Evolutionary conservation across 2,797 vertebrate species (phyloP).

Genomic region (Cyprinodon diabolis): DNA sequence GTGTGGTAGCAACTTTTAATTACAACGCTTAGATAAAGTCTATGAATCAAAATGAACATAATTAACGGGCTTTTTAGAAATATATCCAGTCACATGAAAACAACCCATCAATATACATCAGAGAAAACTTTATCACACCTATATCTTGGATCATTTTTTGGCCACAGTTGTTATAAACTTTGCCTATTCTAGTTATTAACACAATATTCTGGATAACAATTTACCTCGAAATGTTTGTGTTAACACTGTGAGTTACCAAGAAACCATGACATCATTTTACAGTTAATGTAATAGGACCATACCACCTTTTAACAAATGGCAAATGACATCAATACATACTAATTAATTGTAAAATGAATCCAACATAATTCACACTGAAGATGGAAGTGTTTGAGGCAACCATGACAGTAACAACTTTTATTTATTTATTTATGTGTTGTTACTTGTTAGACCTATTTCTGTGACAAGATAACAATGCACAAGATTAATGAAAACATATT

Average conservation of each 20-base stretch:
- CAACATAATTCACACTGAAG: background rate
- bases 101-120: background rate
- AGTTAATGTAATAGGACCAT: background rate
- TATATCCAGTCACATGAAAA: too few species aligned
- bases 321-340: background rate
- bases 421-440: background rate
- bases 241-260: background rate
- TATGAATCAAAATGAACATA: background rate
- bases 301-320: background rate
- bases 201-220: background rate
- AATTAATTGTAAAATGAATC: background rate
- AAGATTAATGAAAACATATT: background rate
- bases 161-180: background rate
- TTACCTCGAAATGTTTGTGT: background rate
- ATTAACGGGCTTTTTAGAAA: background rate
- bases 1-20: too few species aligned
- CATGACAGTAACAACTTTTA: background rate
- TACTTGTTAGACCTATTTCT: too few species aligned
- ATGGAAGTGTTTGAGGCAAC: background rate
- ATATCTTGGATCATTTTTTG: background rate
- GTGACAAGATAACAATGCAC: background rate
- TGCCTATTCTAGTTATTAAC: background rate
- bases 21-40: too few species aligned
- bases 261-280: background rate
- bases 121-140: background rate